phyloP scores from a whole-genome alignment of 1,140 invertebrate species.

The Polypedilum vanderplanki region DNA sequence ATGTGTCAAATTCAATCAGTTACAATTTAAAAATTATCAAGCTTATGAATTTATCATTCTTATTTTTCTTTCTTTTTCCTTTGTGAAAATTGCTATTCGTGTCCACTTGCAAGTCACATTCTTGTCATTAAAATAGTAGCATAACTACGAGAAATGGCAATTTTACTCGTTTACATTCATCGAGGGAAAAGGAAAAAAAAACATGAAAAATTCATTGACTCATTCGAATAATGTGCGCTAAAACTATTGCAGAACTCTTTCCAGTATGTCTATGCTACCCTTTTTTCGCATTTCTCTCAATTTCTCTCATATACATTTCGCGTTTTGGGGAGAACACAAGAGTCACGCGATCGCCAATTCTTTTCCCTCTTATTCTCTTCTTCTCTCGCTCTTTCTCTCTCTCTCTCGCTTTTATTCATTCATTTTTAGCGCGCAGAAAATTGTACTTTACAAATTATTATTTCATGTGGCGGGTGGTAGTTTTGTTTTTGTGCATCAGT shows the following conservation, averaged over 20 bases:
- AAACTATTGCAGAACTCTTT: conserved; percentile 15
- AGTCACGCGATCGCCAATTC: conserved; percentile 27
- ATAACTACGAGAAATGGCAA: neutral
- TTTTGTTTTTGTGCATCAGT: neutral
- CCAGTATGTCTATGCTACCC: neutral
- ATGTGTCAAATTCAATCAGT: neutral
- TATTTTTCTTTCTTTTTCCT: neutral
- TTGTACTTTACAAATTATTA: conserved; percentile 20
- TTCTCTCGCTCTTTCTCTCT: neutral
- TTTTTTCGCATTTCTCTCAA: neutral
- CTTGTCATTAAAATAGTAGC: neutral
- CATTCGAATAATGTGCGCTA: neutral
- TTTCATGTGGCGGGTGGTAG: neutral
- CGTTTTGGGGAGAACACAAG: conserved; percentile 1
- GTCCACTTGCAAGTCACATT: neutral
- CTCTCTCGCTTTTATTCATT: neutral
- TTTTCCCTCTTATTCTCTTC: neutral
- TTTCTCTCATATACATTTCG: neutral
- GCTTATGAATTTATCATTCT: too few relatives aligned
- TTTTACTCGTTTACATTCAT: neutral
- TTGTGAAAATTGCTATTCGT: neutral
- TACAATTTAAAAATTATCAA: too few relatives aligned
- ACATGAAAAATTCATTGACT: conserved; percentile 25
- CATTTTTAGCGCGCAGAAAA: conserved; percentile 23
- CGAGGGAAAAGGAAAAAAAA: neutral